Evolutionary conservation across 2,888 invertebrate species (phyloP).

Genomic region (Philereme transversata): DNA sequence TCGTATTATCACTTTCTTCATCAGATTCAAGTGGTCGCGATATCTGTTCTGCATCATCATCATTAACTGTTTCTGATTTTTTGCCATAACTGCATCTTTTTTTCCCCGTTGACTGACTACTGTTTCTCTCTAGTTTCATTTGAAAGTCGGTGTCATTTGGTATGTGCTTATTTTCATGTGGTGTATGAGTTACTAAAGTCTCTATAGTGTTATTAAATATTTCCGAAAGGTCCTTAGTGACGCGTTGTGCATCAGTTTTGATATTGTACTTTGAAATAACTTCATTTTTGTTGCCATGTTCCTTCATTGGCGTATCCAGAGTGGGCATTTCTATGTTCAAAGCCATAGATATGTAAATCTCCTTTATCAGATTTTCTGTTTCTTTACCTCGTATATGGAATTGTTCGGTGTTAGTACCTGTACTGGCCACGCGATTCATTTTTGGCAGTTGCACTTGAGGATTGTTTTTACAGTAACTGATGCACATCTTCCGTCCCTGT

Average conservation of each 20-base stretch:
- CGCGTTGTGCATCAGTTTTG: conserved; percentile 33
- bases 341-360: conserved; percentile 74
- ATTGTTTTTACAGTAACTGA: conserved; percentile 51
- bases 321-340: conserved; percentile 51
- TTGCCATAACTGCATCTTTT: conserved; percentile 1
- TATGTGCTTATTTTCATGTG: conserved; percentile 34
- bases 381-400: conserved; percentile 50
- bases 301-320: conserved; percentile 53
- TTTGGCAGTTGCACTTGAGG: conserved; percentile 11
- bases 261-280: conserved; percentile 14
- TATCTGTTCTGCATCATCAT: conserved; percentile 22
- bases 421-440: conserved; percentile 37
- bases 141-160: conserved; percentile 31
- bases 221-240: conserved; percentile 46
- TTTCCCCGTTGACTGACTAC: conserved; percentile 1
- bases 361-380: conserved; percentile 69
- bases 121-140: conserved; percentile 28
- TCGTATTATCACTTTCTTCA: conserved; percentile 25
- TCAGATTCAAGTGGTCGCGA: conserved; percentile 16
- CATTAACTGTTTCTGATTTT: conserved; percentile 10
- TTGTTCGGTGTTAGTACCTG: conserved; percentile 63
- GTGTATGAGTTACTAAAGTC: conserved; percentile 39
- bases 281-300: conserved; percentile 36
- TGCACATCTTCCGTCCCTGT: conserved; percentile 50
- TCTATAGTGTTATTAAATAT: conserved; percentile 45